phyloP scores from a whole-genome alignment of 2,797 vertebrate genomes.

The Phoeniculus purpureus region DNA sequence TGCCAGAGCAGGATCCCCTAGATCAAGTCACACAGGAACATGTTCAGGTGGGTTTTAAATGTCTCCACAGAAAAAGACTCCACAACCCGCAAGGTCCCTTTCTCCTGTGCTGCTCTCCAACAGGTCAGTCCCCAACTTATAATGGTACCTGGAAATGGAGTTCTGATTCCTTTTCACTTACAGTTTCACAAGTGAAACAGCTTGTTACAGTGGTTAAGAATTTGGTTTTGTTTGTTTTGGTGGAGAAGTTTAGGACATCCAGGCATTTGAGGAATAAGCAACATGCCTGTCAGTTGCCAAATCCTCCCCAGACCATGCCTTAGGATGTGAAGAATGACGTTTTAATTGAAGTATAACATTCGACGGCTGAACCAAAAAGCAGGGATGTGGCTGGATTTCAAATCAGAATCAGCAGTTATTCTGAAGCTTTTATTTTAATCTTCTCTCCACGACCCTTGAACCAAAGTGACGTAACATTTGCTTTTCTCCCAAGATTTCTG shows the following conservation, averaged over 20 bases:
- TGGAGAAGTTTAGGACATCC: slow-evolving; percentile 12
- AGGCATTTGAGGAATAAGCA: slow-evolving; percentile 32
- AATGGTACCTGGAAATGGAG: background rate
- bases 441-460: background rate
- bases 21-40: no score
- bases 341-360: slow-evolving; percentile 4
- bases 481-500: background rate
- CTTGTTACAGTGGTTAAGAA: background rate
- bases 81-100: no score
- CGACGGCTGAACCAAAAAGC: background rate
- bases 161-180: background rate
- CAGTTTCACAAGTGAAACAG: background rate
- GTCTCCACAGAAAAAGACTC: no score
- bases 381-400: slow-evolving; percentile 5
- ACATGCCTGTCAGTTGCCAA: slow-evolving; percentile 16
- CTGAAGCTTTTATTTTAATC: background rate
- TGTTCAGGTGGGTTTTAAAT: no score
- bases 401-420: background rate
- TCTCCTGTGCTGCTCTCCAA: no score
- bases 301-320: background rate
- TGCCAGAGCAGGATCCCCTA: no score
- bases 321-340: fast-evolving
- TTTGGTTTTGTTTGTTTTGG: slow-evolving; percentile 29
- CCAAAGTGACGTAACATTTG: background rate
- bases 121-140: no score